Conservation (phyloP, 1,140 invertebrate species). For the Ceratina japonica region DNA sequence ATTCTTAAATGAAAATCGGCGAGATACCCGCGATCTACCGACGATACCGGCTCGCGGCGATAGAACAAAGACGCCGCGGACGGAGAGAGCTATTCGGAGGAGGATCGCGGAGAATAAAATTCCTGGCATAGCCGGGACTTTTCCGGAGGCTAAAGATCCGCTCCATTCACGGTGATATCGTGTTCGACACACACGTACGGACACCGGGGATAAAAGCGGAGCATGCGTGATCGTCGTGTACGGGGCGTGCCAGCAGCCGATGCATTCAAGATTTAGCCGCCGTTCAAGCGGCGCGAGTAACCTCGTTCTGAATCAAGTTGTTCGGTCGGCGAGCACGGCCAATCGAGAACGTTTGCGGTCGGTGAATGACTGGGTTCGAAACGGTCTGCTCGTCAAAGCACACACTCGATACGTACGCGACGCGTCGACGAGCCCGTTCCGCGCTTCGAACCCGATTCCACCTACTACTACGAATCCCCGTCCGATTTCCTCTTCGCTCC, state of each 20-base stretch:
- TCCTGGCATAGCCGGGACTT: too few species aligned
- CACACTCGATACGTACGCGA: conserved; percentile 49
- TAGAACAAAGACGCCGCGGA: too few species aligned
- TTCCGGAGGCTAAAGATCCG: background rate
- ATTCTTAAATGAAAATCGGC: too few species aligned
- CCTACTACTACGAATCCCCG: too few species aligned
- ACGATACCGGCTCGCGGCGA: too few species aligned
- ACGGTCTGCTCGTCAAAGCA: conserved; percentile 60
- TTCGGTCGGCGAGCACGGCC: conserved; percentile 59
- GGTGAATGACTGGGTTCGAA: conserved; percentile 59
- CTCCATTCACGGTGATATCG: conserved; percentile 43
- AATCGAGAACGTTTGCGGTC: conserved; percentile 61
- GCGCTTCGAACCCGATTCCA: too few species aligned
- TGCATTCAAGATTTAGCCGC: conserved; percentile 55
- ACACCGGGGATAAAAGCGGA: background rate
- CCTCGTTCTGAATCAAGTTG: conserved; percentile 63
- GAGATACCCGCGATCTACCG: too few species aligned
- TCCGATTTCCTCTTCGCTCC: too few species aligned
- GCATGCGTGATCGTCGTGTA: conserved; percentile 49
- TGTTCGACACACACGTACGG: background rate
- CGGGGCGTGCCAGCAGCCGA: conserved; percentile 9
- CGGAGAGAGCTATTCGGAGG: background rate
- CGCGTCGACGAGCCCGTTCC: conserved; percentile 4
- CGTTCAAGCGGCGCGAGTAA: conserved; percentile 49
- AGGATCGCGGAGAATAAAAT: too few species aligned